phyloP scores from a whole-genome alignment of 2,113 vertebrate genomes.

The Reinhardtius hippoglossoides region DNA sequence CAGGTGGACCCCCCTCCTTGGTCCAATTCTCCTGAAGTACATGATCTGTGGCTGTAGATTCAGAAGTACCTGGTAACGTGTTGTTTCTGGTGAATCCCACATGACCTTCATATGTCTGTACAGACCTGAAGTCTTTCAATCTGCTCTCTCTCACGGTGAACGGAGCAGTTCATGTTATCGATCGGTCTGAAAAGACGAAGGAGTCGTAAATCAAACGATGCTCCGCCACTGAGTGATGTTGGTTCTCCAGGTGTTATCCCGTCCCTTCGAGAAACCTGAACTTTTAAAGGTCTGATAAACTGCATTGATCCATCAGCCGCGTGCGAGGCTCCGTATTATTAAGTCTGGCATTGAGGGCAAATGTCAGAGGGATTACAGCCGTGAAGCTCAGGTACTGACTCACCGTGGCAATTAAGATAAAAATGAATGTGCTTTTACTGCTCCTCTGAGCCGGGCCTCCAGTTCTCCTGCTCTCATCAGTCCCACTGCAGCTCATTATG shows the following conservation, averaged over 20 bases:
- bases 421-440: slow-evolving; percentile 39
- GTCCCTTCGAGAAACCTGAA: slow-evolving; percentile 7
- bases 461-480: slow-evolving; percentile 15
- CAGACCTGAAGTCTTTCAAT: too few relatives aligned
- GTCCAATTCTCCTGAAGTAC: too few relatives aligned
- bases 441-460: background rate
- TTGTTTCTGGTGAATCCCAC: too few relatives aligned
- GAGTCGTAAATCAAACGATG: background rate
- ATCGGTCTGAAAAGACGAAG: background rate
- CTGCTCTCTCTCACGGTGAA: too few relatives aligned
- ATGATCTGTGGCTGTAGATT: too few relatives aligned
- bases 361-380: slow-evolving; percentile 61
- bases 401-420: slow-evolving; percentile 36
- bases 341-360: slow-evolving; percentile 51
- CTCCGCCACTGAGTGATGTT: background rate
- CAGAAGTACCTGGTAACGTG: too few relatives aligned
- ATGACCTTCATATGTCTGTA: background rate
- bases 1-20: too few relatives aligned
- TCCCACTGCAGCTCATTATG: slow-evolving; percentile 44
- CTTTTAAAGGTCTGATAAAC: slow-evolving; percentile 41
- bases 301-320: slow-evolving; percentile 39
- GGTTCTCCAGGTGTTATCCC: slow-evolving; percentile 16
- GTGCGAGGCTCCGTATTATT: slow-evolving; percentile 27
- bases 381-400: slow-evolving; percentile 30
- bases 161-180: background rate